Base-by-base conservation (phyloP, 2,888 invertebrate species). In the Temnothorax unifasciatus region DNA sequence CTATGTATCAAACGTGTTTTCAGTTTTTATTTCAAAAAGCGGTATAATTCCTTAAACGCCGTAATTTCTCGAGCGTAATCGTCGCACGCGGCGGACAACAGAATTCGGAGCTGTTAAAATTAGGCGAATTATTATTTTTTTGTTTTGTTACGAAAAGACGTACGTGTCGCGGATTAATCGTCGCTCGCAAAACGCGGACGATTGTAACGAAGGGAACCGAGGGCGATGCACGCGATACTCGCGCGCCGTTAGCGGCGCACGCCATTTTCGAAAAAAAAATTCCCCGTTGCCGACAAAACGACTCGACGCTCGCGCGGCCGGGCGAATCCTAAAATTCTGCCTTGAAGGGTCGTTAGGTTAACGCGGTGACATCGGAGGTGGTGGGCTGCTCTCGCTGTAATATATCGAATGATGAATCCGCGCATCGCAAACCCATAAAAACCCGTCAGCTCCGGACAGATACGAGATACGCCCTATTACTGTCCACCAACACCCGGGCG, bases 401-500 rank as follows among this genome's bases (percentile, higher is more conserved):
- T 93, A 93, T 92, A 93, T 93, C 92, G 93, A 94, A 94, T 94
- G 93, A 94, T 93, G 93, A 94, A 94, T 93, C 93, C 93, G 92
- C 93, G 93, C 93, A 94, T 94, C 93, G 93, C 93, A 93, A 94
- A 93, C 91, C 93, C 94, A 94, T 94, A 94, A 94, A 94, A 94
- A 93, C 93, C 93, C 93, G 93, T 94, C 94, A 94, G 92, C 87
- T 86, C 90, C 91, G 92, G 94, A 94, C 94, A 94, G 94, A 92
- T 92, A 93, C 93, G 93, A 94, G 94, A 94, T 94, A 94, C 93
- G 94, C 93, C 93, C 94, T 94, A 94, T 94, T 94, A 94, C 94
- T 93, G 93, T 93, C 93, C 91, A 92, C 92, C 92, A 92, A 92
- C 93, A 92, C 90, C 92, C 91, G 86, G 64, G 64, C 89, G 85